Base-by-base conservation (phyloP, 2,888 invertebrate genomes). In the Agrochola macilenta region DNA sequence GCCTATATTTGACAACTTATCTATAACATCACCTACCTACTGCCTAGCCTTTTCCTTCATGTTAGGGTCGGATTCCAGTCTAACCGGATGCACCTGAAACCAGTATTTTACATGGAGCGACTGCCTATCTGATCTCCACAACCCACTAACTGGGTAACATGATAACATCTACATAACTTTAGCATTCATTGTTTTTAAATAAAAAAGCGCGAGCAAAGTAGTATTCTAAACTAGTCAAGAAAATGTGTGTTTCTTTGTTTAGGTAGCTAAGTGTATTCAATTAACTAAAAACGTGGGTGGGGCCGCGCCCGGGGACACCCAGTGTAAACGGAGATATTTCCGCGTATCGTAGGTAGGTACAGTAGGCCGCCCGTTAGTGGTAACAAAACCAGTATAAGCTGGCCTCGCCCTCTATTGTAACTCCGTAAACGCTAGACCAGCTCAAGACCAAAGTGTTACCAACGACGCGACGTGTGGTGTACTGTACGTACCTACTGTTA, bases 231-330 rank as follows among this genome's bases (percentile, higher is more conserved):
- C 72, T 73, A 82, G 81, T 78, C 9, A 43, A 60, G 5, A 65
- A 73, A 57, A 39, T 60, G 2, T 35, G 12, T 72, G 46, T 52
- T 30, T 60, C 26, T 43, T 26, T 46, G 35, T 35, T 66, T 61
- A 54, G 17, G 11, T 79, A 60, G 65, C 26, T 63, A 78, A 76
- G 69, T 77, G 35, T 35, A 79, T 72, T 78, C 43, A 82, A 82
- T 82, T 81, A 69, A 68, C 49, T 81, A 66, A 70, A 71, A 76
- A 81, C 66, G 65, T 77, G 35, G 82, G 77, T 30, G 46, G 57
- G 69, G 82, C 58, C 60, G 46, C 57, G 43, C 35, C 23, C 17
- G 35, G 63, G 26, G 30, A 75, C 63, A n/a, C 68, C 75, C 26
- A 20, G 14, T 52, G 26, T 54, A 73, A 52, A 23, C 14, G 30